These are phyloP conservation scores for Sus cebifrons DNA, from an alignment of 2,797 vertebrate genomes.

Conservation along the genomic window DNA sequence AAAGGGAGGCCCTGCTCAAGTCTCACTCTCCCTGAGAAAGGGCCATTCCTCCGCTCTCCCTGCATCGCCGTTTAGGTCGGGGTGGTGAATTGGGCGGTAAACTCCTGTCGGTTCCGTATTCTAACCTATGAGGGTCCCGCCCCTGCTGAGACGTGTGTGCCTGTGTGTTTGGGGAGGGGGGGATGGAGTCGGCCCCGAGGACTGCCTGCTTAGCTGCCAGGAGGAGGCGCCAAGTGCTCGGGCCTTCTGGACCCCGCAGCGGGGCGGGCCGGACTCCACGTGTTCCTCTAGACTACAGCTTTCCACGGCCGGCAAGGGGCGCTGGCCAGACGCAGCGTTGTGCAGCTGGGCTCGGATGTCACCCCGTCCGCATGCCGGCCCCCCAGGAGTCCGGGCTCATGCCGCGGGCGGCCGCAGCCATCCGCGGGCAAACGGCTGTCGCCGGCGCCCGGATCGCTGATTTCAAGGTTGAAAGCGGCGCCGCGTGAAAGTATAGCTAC, in stretches of 20 bases:
- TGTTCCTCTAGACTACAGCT: not conserved
- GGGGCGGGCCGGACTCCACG: not conserved
- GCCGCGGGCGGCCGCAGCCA: not conserved
- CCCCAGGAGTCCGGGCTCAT: not conserved
- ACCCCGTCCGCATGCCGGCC: not conserved
- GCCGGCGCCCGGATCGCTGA: not conserved
- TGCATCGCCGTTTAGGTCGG: not conserved
- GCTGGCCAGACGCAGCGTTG: not conserved
- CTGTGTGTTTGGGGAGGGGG: not conserved
- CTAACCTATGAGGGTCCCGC: not conserved
- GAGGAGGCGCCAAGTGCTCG: not conserved
- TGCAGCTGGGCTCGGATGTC: not conserved
- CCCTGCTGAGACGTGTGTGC: not conserved
- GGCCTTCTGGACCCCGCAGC: not conserved
- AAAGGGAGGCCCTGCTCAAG: not conserved
- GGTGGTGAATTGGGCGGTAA: not conserved
- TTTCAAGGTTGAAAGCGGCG: conserved; percentile 33
- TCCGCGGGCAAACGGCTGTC: not conserved
- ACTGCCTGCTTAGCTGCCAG: not conserved
- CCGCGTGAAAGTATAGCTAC: not conserved
- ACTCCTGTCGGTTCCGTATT: not conserved
- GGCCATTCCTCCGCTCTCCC: not conserved
- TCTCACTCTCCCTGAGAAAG: not conserved
- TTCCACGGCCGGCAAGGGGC: not conserved
- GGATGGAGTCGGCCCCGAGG: not conserved